Base-by-base conservation (phyloP, 2,888 invertebrate genomes). In the Trichopoda pennipes region DNA sequence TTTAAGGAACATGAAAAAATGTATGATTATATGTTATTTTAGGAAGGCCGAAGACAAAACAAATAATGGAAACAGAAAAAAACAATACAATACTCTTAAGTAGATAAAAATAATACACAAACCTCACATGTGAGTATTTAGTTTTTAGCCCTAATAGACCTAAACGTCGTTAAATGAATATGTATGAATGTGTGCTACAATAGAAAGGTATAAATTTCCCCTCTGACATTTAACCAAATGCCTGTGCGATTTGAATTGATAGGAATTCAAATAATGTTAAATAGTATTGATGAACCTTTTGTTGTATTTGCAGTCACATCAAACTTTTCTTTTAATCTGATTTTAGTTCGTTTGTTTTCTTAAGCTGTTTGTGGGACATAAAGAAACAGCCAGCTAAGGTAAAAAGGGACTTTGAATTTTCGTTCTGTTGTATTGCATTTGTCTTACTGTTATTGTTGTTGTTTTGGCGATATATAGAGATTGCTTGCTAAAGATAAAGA, bases 221-320 rank as follows among this genome's bases (percentile, higher is more conserved):
- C 61, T 49, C 49, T 55, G 73, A 58, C 64, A 63, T 78, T 16
- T 69, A 63, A 63, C 51, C 64, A 74, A 81, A 73, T 63, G n/a
- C n/a, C n/a, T n/a, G n/a, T n/a, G n/a, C 69, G 78, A 81, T 78
- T 78, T 69, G 58, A 74, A 28, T 78, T 78, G 78, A 74, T 78
- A 58, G 61, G 69, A 78, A 82, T 82, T 72, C 82, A 68, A 82
- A 79, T 76, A 66, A 42, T 61, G 32, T 10, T 9, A 51, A 58
- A 44, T 38, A 38, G 38, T 69, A 74, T 74, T 74, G 79, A 74
- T 74, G 68, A 80, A 69, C 73, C 79, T 80, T 79, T 80, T 80
- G 56, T 74, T 49, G 49, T 79, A 69, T 74, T 74, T 79, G 68
- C 68, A 68, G 73, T 19, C 79, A 19, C 68, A 73, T 55, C 79